Conservation (phyloP, 1,140 invertebrate genomes). For the Wasmannia auropunctata region DNA sequence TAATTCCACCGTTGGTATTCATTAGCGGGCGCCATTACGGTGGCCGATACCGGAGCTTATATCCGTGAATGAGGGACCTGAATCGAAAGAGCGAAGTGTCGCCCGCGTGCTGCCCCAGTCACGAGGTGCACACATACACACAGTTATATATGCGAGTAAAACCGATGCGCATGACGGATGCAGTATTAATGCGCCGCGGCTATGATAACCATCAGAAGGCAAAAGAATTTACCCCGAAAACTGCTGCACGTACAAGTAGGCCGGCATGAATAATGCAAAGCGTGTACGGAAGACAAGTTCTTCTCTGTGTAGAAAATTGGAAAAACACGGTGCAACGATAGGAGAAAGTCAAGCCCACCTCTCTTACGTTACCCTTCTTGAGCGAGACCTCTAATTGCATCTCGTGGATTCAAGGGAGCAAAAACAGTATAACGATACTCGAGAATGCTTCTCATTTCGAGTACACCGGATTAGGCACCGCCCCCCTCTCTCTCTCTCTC, state of each 20-base stretch:
- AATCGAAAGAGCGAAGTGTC: not conserved
- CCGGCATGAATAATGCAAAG: constrained; percentile 59
- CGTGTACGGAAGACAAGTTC: constrained; percentile 33
- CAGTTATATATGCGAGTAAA: constrained; percentile 1
- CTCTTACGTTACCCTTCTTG: constrained; percentile 31
- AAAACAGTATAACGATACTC: constrained; percentile 77
- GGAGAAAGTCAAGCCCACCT: constrained; percentile 32
- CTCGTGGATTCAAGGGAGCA: constrained; percentile 75
- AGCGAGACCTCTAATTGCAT: constrained; percentile 75
- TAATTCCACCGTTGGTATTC: not conserved
- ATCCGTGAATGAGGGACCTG: not conserved
- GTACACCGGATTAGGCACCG: constrained; percentile 50
- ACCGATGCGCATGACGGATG: constrained; percentile 15
- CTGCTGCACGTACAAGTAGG: constrained; percentile 53
- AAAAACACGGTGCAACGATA: constrained; percentile 28
- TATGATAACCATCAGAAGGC: constrained; percentile 46
- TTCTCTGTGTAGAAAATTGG: constrained; percentile 53
- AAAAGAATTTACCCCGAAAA: constrained; percentile 39
- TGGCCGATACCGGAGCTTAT: not conserved
- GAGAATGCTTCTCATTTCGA: constrained; percentile 64
- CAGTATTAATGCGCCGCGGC: constrained; percentile 21
- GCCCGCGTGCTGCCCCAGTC: not conserved
- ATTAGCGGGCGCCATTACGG: not conserved
- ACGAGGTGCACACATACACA: too few relatives aligned
- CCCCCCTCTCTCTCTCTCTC: too few relatives aligned